Evolutionary conservation across 1,140 invertebrate genomes (phyloP), one percentile per base, ranked within the genome.

Genomic region (Halyomorpha halys): DNA sequence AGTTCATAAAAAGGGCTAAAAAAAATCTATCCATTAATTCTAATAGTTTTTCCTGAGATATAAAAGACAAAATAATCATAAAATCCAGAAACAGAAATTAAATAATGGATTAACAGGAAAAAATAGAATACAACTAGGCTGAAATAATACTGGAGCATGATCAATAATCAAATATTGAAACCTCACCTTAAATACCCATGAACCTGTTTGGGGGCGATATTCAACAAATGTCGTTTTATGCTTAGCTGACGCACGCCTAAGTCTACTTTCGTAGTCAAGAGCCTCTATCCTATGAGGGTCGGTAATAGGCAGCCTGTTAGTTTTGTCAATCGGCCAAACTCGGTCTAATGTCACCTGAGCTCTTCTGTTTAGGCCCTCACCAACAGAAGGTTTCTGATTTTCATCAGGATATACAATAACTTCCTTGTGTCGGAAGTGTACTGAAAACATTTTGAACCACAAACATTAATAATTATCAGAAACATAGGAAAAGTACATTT

Each of bases 261-360:
- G 74, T 72, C 91, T 93, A 15, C 84, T 86, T 71, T 91, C 84
- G 77, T 94, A 99, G 70, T 91, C 86, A 82, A 97, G 88, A 45
- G 82, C 80, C 8, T 81, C 73, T 1, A 98, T 73, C 68, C 87
- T 81, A 23, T 87, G 80, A 0, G 88, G 81, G 73, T 91, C 88
- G 59, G 86, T 93, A 25, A 98, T 90, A 1, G 86, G 82, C 63
- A 85, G 78, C 21, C 86, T 83, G 27, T 84, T 83, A 2, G 84
- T 84, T 77, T 95, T 96, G 74, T 97, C 91, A 18, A 84, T 77
- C 0, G 97, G 96, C 90, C 92, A 99, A 3, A 99, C 91, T 69
- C 89, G 81, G 74, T 98, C 92, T 44, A 99, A 74, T 0, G 93
- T 97, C 1, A 94, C 87, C 74, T 97, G 87, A 4, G 97, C 96